phyloP scores from a whole-genome alignment of 2,113 vertebrate genomes.

The Peromyscus leucopus region DNA sequence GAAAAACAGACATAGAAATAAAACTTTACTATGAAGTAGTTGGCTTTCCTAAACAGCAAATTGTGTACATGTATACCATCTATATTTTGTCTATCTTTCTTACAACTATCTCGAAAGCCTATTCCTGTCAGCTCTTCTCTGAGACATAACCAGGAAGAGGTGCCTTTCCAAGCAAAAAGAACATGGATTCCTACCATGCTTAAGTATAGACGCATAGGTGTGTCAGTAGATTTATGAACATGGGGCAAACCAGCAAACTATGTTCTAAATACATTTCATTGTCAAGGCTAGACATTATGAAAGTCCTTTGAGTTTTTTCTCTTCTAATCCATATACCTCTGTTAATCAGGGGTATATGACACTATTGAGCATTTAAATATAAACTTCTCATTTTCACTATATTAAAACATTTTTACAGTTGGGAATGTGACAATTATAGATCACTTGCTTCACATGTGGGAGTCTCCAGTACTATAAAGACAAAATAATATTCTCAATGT shows the following conservation, averaged over 20 bases:
- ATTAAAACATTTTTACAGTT: neutral
- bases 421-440: neutral
- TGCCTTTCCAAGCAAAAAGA: neutral
- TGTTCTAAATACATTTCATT: neutral
- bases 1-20: slow-evolving; percentile 47
- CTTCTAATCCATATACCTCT: neutral
- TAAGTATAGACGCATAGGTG: neutral
- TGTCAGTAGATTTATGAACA: neutral
- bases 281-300: neutral
- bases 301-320: slow-evolving; percentile 26
- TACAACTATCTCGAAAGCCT: neutral
- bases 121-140: neutral
- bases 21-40: neutral
- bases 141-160: neutral
- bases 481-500: neutral
- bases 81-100: neutral
- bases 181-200: neutral
- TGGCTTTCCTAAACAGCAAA: neutral
- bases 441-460: neutral
- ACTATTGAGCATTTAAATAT: neutral
- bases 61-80: too few species aligned
- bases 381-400: neutral
- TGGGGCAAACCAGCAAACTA: neutral
- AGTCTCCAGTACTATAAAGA: neutral
- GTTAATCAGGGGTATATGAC: neutral